Base-by-base conservation (phyloP, 2,888 invertebrate genomes). In the Arge pagana region DNA sequence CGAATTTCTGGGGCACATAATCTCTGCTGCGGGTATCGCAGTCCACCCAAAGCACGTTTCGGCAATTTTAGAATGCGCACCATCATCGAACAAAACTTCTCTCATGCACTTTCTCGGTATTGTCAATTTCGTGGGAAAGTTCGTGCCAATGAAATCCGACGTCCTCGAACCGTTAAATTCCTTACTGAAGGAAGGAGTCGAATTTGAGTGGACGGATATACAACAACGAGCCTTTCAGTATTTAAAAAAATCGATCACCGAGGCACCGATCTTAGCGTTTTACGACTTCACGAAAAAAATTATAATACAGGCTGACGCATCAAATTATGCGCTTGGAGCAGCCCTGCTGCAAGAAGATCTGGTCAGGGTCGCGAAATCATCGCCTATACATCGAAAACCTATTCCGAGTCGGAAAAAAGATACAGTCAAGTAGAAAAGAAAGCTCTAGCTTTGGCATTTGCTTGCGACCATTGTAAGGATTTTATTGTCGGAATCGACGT, bases 361-460 rank as follows among this genome's bases (percentile, higher is more conserved):
- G 11, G 59, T 18, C 53, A 55, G 26, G 45, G 42, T 30, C 52
- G 59, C 50, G 55, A 64, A 42, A 62, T 67, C 8, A 63, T 76
- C 1, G 61, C 63, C 3, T 74, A 66, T 55, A 68, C 66, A 2
- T 70, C 68, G 3, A 55, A 65, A 53, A 57, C 64, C 5, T 45
- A 75, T 15, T 60, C 61, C 4, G 48, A 43, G 2, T 55, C 70
- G 3, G 71, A 76, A 54, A 56, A 57, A 13, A 42, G 65, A 15
- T 76, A 74, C 50, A 66, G 68, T 0, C 69, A 71, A 54, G 70
- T 73, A 11, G 71, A 76, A 53, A 71, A 70, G 53, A 70, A 75
- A 58, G 64, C 67, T 0, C 51, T 72, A 4, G 71, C 66, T 2
- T 45, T 68, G 1, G 62, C 64, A 0, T 70, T 65, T 65, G 70